Base-by-base conservation (phyloP, 2,888 invertebrate species). In the Drosophila cracens region DNA sequence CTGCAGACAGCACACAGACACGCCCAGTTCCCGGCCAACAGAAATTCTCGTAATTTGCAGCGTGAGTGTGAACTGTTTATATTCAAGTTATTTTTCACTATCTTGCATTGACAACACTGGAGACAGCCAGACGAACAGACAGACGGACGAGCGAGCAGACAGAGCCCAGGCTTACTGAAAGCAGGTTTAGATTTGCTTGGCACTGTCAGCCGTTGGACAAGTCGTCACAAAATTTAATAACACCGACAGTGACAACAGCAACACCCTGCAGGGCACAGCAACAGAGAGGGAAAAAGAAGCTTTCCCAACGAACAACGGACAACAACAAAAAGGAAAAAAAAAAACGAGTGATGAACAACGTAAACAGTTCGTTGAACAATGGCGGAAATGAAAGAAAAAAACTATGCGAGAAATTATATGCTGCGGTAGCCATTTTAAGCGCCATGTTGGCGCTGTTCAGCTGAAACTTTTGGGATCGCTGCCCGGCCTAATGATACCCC, bases 361-460 rank as follows among this genome's bases (percentile, higher is more conserved):
- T 65, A 69, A 76, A 65, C 49, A 76, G 62, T 38, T 70, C 62
- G 48, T 57, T 57, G 67, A 82, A 84, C 83, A 79, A 79, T 76
- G 72, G 66, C 62, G 51, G 53, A 46, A 57, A 61, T 64, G 53
- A 46, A 46, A 46, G 57, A 72, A 64, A 69, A 77, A 67, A 77
- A 71, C 74, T 74, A 82, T 74, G 79, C 74, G 76, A 77, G 81
- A 82, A 87, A 84, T 82, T 80, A 86, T 79, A 65, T 81, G 82
- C 82, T 76, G 76, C 67, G 82, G 79, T 77, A 70, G 78, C 84
- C 78, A 77, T 86, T 81, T 83, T 82, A 61, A 79, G 79, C 81
- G 76, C 71, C 81, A 79, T 66, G 79, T 71, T 78, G 82, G 65
- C 71, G 73, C 53, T 57, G 36, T 38, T 56, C 27, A 53, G 62